phyloP scores from a whole-genome alignment of 92 coral and sea anemone genomes.

The Epizoanthus ramosus region DNA sequence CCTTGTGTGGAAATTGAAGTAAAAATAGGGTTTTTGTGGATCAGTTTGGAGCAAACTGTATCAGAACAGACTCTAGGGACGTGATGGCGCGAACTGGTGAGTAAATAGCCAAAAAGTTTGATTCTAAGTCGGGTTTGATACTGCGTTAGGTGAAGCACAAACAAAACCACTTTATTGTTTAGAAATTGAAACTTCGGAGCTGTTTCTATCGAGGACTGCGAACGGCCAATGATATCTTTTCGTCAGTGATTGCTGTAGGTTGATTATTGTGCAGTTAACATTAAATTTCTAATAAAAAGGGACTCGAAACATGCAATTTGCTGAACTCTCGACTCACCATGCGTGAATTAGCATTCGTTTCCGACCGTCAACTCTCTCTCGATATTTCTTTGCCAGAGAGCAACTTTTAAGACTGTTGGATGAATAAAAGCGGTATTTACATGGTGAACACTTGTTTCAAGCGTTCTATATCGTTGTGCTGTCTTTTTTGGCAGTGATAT shows the following conservation, averaged over 20 bases:
- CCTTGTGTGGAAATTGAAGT: not conserved
- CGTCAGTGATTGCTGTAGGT: not conserved
- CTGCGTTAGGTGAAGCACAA: conserved; percentile 25
- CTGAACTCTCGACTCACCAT: not conserved
- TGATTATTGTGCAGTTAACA: not conserved
- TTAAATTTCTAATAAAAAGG: not conserved
- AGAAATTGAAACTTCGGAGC: not conserved
- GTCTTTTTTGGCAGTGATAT: not conserved
- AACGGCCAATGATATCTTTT: not conserved
- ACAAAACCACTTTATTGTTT: not conserved
- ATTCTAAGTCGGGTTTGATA: conserved; percentile 28
- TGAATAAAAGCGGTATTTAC: not conserved
- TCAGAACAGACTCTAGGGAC: conserved; percentile 10
- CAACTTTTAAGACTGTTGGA: not conserved
- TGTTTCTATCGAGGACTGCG: not conserved
- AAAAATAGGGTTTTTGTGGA: not conserved
- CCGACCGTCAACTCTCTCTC: not conserved
- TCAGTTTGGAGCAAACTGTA: conserved; percentile 6
- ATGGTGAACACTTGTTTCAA: not conserved
- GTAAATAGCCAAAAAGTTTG: conserved; percentile 35
- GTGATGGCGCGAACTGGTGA: conserved; percentile 40
- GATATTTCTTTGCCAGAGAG: not conserved
- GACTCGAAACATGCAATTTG: not conserved
- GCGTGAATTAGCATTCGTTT: conserved; percentile 23
- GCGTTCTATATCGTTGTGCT: not conserved